Evolutionary conservation across 2,113 vertebrate species (phyloP).

Genomic region (Nymphicus hollandicus): DNA sequence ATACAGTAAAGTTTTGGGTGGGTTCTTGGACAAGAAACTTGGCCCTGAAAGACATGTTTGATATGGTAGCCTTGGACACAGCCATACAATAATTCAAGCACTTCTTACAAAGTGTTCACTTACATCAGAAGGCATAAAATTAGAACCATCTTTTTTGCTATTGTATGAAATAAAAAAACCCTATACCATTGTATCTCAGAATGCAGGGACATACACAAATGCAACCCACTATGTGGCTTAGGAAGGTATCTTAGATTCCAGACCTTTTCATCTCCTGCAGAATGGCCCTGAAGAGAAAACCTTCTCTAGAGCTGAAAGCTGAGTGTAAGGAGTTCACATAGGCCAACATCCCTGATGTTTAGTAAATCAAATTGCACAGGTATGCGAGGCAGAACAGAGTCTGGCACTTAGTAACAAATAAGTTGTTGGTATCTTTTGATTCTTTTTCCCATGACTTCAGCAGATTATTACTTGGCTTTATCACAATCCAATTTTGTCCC

Average conservation of each 20-base stretch:
- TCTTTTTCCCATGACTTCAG: not conserved
- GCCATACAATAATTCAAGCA: not conserved
- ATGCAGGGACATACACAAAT: not conserved
- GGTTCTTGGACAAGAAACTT: slow-evolving; percentile 27
- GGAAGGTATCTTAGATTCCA: not conserved
- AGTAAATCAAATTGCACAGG: not conserved
- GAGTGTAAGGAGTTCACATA: not conserved
- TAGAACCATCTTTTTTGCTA: not conserved
- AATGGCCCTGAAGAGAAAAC: not conserved
- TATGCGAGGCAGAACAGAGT: not conserved
- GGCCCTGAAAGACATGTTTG: not conserved
- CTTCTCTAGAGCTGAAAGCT: not conserved
- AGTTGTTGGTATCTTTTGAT: not conserved
- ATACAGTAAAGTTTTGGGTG: slow-evolving; percentile 37
- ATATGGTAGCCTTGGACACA: slow-evolving; percentile 1
- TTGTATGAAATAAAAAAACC: not conserved
- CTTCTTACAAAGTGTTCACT: not conserved
- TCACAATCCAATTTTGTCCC: not conserved
- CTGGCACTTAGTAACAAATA: not conserved
- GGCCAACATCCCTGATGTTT: not conserved
- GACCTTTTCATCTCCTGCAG: not conserved
- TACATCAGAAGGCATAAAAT: not conserved
- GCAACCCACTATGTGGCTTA: not conserved
- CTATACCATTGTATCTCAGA: not conserved
- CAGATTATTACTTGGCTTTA: not conserved